These are phyloP conservation scores for Rhopalosiphum nymphaeae DNA, from an alignment of 2,888 invertebrate genomes.

Conservation along the genomic window DNA sequence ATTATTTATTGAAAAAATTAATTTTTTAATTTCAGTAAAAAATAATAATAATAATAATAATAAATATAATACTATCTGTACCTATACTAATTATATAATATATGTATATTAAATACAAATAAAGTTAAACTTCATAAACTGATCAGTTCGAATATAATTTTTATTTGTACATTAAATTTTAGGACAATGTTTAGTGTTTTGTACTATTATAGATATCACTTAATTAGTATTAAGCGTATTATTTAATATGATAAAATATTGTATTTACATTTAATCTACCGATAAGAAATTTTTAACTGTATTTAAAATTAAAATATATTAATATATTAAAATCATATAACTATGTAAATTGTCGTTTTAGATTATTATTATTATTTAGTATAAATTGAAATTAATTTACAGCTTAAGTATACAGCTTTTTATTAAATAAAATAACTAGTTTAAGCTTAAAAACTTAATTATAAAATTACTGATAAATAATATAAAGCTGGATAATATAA, in stretches of 20 bases:
- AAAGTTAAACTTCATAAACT: not conserved
- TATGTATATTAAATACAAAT: not conserved
- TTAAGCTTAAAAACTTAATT: not conserved
- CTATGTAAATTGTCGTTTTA: not conserved
- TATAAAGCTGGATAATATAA: not conserved
- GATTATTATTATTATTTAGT: not conserved
- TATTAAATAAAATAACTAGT: not conserved
- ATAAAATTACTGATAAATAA: not conserved
- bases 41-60: not conserved
- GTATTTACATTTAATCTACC: too few relatives aligned
- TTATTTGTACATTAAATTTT: not conserved
- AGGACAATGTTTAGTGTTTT: not conserved
- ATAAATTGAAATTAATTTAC: not conserved
- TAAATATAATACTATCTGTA: not conserved
- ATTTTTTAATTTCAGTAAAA: not conserved
- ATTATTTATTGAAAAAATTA: too few relatives aligned
- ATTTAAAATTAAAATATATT: too few relatives aligned
- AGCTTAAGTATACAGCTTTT: not conserved
- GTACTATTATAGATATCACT: not conserved
- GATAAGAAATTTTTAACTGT: not conserved
- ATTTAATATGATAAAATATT: not conserved
- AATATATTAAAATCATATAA: not conserved
- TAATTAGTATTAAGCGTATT: not conserved
- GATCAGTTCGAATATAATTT: not conserved
- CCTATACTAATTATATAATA: not conserved